Base-by-base conservation (phyloP, 2,797 vertebrate species). In the Remorina albescens region DNA sequence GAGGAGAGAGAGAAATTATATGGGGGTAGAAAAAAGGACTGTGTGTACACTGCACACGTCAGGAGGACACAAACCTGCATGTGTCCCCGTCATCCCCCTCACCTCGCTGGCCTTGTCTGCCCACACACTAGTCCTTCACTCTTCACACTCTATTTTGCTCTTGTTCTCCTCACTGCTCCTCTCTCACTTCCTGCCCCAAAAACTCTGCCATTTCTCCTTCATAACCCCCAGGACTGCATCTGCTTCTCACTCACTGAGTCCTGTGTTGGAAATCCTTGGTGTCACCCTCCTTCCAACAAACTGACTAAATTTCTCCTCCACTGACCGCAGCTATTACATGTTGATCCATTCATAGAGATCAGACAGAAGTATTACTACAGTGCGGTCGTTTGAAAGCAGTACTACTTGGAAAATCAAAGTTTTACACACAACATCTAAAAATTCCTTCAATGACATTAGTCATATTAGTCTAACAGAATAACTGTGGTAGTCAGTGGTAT, bases 41-140 rank as follows among this genome's bases (percentile, higher is more conserved):
- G 66, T 80, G 86, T 86, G 80, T 80, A 63, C 70, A 57, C 71
- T 83, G 76, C 69, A 78, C 76, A 91, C 69, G 76, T 90, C 87
- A 93, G 75, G 80, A 84, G 82, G 58, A 82, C 76, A 85, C 76
- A 81, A 81, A 82, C 82, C 85, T 86, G 78, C 69, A 80, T 86
- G 71, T 79, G 83, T 86, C 72, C 84, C 72, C n/a, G 32, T 81
- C 88, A 80, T 81, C 82, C 51, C 81, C 51, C 66, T 84, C 79
- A 80, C 81, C 79, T 88, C 30, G 0, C 75, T 42, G 79, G 61
- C 74, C 83, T 60, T 78, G 49, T 41, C 60, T 76, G 68, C 89
- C 86, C 84, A 89, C 89, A 76, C 85, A 67, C 23, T 50, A 25
- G 72, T 81, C 75, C 64, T 60, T 63, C 53, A 39, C 62, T 80